Base-by-base conservation (phyloP, 2,797 vertebrate species). In the Delichon dasypus region DNA sequence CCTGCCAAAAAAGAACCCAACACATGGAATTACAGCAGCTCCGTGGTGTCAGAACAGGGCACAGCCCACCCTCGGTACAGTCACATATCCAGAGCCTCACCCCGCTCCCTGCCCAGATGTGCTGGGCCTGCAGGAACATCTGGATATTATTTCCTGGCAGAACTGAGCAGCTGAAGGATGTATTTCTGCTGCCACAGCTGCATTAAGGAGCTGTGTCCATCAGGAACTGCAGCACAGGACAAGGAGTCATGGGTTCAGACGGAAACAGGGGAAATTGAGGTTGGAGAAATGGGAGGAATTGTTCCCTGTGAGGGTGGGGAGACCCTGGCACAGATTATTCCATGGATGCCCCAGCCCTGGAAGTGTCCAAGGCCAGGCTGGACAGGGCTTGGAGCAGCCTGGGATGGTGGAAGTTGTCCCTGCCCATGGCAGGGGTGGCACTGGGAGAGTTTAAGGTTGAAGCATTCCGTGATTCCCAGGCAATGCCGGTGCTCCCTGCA, bases 1-100 rank as follows among this genome's bases (percentile, higher is more conserved):
- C 94, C 99, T 99, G 97, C 86, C 66, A 91, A 93, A 74, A 93
- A 70, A 65, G 65, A 51, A 38, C 38, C 1, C 34, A 36, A 20
- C 2, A 2, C 14, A 2, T 5, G 64, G 42, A 38, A 17, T 82
- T 44, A 17, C 19, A 19, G 62, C 17, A 22, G 32, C 21, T 36
- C 51, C 1, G 0, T 1, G 13, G 27, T 3, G 1, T 3, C 4
- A 17, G 7, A 12, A 4, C 10, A 8, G 11, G 36, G 42, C 22
- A n/a, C 32, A 18, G 30, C 44, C 16, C 57, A 19, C 26, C 26
- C 62, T 1, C 20, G 40, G 83, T 42, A 53, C 38, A 61, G 7
- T 13, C 44, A 21, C 47, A 61, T 5, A 3, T 1, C 38, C 55
- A 5, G 32, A 45, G 57, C 27, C 48, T 36, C 26, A 10, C 2